Conservation (phyloP, 2,797 vertebrate species). For the Parambassis ranga region DNA sequence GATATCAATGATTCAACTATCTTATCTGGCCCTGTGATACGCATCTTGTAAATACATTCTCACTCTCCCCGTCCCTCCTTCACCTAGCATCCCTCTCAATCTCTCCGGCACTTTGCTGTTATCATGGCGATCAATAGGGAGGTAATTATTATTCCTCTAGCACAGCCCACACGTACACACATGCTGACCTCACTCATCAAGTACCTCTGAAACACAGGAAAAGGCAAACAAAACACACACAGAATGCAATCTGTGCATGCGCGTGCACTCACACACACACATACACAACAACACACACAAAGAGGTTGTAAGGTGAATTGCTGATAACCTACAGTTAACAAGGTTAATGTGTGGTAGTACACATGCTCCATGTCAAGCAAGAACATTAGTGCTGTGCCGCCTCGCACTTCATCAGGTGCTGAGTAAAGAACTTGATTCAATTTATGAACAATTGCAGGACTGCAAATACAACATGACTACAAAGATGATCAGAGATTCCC, state of each 20-base stretch:
- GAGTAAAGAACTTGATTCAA: slow-evolving; percentile 17
- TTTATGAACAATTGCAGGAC: slow-evolving; percentile 6
- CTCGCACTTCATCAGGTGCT: slow-evolving; percentile 37
- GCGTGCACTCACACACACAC: background rate
- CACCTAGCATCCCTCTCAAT: slow-evolving; percentile 42
- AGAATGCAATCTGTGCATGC: background rate
- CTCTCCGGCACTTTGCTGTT: slow-evolving; percentile 66
- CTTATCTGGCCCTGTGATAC: slow-evolving; percentile 61
- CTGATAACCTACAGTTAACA: slow-evolving; percentile 61
- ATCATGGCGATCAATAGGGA: slow-evolving; percentile 71
- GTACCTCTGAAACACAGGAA: slow-evolving; percentile 18
- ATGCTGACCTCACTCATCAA: slow-evolving; percentile 65
- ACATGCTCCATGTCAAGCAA: slow-evolving; percentile 55
- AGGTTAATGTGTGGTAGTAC: slow-evolving; percentile 60
- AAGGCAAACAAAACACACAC: slow-evolving; percentile 1
- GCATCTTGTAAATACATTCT: slow-evolving; percentile 62
- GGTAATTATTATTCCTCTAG: slow-evolving; percentile 77
- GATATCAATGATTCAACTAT: slow-evolving; percentile 62
- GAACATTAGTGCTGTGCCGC: slow-evolving; percentile 30
- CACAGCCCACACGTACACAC: slow-evolving; percentile 53
- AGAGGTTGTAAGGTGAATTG: slow-evolving; percentile 37
- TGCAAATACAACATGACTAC: slow-evolving; percentile 3
- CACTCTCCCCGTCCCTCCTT: slow-evolving; percentile 20
- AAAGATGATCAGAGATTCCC: background rate
- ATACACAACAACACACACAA: background rate